These are phyloP conservation scores for Cyprinodon variegatus DNA, from an alignment of 2,113 vertebrate genomes.

Conservation along the genomic window DNA sequence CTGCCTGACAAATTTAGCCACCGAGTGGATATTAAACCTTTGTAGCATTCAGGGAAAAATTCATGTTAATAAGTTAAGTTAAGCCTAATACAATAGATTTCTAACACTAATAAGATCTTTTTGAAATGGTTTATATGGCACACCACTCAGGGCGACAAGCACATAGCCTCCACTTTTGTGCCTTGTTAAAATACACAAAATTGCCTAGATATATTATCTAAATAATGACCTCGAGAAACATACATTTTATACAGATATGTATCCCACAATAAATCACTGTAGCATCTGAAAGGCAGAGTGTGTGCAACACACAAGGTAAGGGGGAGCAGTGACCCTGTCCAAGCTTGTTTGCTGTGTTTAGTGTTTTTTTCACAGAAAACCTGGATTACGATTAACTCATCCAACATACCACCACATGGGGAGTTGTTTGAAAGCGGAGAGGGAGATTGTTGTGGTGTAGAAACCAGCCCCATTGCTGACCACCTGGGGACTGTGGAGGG, in stretches of 20 bases:
- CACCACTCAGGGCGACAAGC: neutral
- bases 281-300: conserved; percentile 10
- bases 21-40: conserved; percentile 54
- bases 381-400: conserved; percentile 73
- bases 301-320: conserved; percentile 22
- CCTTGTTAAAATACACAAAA: neutral
- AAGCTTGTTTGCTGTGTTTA: conserved; percentile 57
- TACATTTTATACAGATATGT: conserved; percentile 38
- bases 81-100: conserved; percentile 11
- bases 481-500: conserved; percentile 71
- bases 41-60: conserved; percentile 32
- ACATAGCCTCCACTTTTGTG: too few relatives aligned
- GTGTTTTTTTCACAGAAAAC: conserved; percentile 38
- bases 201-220: neutral
- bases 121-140: neutral
- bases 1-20: conserved; percentile 53
- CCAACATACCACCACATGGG: conserved; percentile 58
- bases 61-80: conserved; percentile 47
- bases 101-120: conserved; percentile 23
- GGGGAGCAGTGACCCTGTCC: conserved; percentile 39
- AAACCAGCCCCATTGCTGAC: conserved; percentile 65
- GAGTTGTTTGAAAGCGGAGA: conserved; percentile 74
- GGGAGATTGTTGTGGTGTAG: conserved; percentile 71
- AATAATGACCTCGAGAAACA: conserved; percentile 20
- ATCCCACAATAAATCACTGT: conserved; percentile 32